Percentiles rank a stretch among this genome's conserved stretches.
These are phyloP conservation scores for Dendrocopos noguchii DNA, from an alignment of 2,113 vertebrate species.

Conservation along the genomic window DNA sequence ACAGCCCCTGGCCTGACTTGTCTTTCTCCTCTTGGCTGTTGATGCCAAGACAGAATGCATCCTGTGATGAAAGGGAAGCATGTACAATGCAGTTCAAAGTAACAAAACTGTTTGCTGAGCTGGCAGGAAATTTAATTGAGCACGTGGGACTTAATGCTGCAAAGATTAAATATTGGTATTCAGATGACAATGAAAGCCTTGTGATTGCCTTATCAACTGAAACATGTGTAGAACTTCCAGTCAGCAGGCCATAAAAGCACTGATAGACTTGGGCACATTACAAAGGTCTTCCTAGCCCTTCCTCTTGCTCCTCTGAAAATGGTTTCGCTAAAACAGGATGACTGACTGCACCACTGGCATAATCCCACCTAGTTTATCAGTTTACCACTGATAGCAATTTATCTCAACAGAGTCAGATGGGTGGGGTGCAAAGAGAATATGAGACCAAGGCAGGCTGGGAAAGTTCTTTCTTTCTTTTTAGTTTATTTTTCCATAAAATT, in stretches of 20 bases:
- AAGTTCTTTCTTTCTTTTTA: not conserved
- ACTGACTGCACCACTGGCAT: not conserved
- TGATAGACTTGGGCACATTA: not conserved
- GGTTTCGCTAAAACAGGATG: not conserved
- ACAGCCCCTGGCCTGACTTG: not conserved
- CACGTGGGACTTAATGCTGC: not conserved
- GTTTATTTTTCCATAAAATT: not conserved
- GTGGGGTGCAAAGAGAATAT: not conserved
- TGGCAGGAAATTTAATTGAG: slow-evolving; percentile 67
- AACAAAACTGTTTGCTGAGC: slow-evolving; percentile 56
- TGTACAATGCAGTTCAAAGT: slow-evolving; percentile 62
- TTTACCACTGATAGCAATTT: not conserved
- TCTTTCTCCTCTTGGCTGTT: slow-evolving; percentile 15
- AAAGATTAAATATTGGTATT: slow-evolving; percentile 56
- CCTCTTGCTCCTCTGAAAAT: not conserved
- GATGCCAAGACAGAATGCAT: slow-evolving; percentile 18
- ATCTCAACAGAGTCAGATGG: not conserved
- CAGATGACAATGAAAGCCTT: slow-evolving; percentile 36
- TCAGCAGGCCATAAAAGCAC: slow-evolving; percentile 27
- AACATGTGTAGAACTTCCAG: slow-evolving; percentile 30
- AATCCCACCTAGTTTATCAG: not conserved
- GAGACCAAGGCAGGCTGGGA: not conserved
- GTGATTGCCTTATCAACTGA: slow-evolving; percentile 51
- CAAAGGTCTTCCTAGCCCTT: slow-evolving; percentile 37
- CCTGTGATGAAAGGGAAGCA: slow-evolving; percentile 53